Evolutionary conservation across 2,888 invertebrate genomes (phyloP).

Genomic region (Lomographa bimaculata): DNA sequence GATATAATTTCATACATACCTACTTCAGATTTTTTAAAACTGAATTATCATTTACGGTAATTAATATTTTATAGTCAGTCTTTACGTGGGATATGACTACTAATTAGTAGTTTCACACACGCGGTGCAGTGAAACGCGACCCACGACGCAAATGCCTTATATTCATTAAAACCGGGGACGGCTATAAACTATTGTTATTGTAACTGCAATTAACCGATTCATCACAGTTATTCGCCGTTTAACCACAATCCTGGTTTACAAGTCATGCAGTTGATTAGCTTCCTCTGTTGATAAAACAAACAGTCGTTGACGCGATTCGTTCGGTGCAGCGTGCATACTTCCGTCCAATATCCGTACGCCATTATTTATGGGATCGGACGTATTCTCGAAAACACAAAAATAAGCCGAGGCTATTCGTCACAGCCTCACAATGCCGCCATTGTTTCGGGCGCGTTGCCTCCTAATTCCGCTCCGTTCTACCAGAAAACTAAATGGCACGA

Average conservation of each 20-base stretch:
- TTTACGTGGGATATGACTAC: conserved; percentile 41
- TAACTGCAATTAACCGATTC: conserved; percentile 44
- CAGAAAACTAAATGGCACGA: conserved; percentile 58
- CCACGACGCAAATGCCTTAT: conserved; percentile 30
- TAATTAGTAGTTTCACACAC: conserved; percentile 49
- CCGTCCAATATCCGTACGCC: conserved; percentile 71
- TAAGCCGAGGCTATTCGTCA: conserved; percentile 72
- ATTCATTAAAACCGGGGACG: conserved; percentile 15
- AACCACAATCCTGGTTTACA: conserved; percentile 7
- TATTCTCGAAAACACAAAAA: conserved; percentile 78
- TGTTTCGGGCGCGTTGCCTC: conserved; percentile 68
- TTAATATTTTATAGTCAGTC: conserved; percentile 40
- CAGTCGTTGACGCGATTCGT: conserved; percentile 67
- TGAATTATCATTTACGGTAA: too few relatives aligned
- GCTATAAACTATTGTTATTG: conserved; percentile 40
- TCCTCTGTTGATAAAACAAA: conserved; percentile 58
- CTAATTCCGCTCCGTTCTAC: conserved; percentile 59
- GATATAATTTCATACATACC: too few relatives aligned
- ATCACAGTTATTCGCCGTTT: conserved; percentile 34
- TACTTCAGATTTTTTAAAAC: too few relatives aligned
- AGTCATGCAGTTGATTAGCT: conserved; percentile 46
- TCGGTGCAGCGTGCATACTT: conserved; percentile 64
- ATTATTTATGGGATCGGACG: conserved; percentile 73
- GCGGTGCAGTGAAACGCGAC: conserved; percentile 43
- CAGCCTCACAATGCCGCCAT: conserved; percentile 66